phyloP scores from a whole-genome alignment of 2,797 vertebrate genomes.

The Antrozous pallidus region DNA sequence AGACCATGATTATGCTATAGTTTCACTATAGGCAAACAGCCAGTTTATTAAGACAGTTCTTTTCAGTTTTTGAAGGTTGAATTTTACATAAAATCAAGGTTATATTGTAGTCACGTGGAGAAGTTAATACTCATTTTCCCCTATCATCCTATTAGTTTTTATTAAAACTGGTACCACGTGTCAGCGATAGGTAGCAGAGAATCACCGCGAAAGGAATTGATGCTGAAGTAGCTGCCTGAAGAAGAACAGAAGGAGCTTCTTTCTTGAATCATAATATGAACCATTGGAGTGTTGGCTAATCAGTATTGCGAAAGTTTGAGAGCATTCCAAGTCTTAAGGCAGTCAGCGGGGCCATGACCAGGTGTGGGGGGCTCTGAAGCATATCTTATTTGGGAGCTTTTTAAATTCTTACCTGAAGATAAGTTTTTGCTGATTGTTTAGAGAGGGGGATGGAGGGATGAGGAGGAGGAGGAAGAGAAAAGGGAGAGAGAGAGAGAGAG shows the following conservation, averaged over 20 bases:
- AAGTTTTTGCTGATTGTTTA: background rate
- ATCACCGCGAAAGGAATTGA: background rate
- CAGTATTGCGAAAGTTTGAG: background rate
- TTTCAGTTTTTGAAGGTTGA: conserved; percentile 62
- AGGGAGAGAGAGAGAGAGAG: background rate
- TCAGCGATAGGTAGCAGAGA: conserved; percentile 39
- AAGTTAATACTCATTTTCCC: conserved; percentile 65
- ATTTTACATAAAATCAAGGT: conserved; percentile 70
- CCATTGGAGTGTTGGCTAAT: background rate
- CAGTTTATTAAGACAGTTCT: conserved; percentile 44
- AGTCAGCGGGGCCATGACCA: background rate
- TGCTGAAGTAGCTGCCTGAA: background rate
- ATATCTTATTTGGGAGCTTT: background rate
- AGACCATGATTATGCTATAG: background rate
- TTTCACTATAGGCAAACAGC: conserved; percentile 25
- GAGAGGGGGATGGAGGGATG: background rate
- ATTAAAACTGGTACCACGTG: conserved; percentile 62
- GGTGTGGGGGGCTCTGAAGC: background rate
- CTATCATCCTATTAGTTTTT: conserved; percentile 57
- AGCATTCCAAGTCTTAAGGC: background rate
- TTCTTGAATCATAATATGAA: background rate
- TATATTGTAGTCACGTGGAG: conserved; percentile 53
- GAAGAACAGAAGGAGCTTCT: background rate
- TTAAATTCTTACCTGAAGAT: background rate
- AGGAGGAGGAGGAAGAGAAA: accelerated